Evolutionary conservation across 2,888 invertebrate species (phyloP).

Genomic region (Carabus problematicus): DNA sequence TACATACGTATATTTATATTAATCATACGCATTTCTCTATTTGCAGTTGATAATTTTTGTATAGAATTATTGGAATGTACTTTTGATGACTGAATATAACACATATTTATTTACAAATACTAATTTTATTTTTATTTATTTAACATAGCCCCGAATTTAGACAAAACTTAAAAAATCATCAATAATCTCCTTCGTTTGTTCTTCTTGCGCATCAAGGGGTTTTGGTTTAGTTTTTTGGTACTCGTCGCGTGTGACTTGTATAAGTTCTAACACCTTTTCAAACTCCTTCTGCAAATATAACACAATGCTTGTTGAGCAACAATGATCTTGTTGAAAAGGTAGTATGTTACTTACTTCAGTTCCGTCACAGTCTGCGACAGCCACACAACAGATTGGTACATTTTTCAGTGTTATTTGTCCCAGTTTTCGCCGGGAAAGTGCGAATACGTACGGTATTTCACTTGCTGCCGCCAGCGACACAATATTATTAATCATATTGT

Average conservation of each 20-base stretch:
- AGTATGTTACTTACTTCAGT: slow-evolving; percentile 58
- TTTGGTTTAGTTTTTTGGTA: slow-evolving; percentile 2
- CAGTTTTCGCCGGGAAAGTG: slow-evolving; percentile 64
- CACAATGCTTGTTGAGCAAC: too few species aligned
- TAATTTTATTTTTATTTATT: background rate
- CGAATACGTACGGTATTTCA: slow-evolving; percentile 66
- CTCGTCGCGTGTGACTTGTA: background rate
- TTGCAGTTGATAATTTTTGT: too few species aligned
- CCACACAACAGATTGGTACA: slow-evolving; percentile 68
- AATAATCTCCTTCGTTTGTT: background rate
- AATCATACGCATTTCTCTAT: too few species aligned
- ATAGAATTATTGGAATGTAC: slow-evolving; percentile 8
- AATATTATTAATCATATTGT: slow-evolving; percentile 59
- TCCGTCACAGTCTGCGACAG: slow-evolving; percentile 69
- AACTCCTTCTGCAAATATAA: background rate
- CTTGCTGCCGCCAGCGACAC: slow-evolving; percentile 59
- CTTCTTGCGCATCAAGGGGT: background rate
- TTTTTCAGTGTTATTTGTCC: slow-evolving; percentile 66
- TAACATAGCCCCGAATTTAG: too few species aligned
- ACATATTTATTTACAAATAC: slow-evolving; percentile 29
- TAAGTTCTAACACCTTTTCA: slow-evolving; percentile 1
- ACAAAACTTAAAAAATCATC: too few species aligned
- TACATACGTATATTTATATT: too few species aligned
- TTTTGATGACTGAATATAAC: slow-evolving; percentile 31
- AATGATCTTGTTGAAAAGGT: too few species aligned